Percentiles rank a stretch among this genome's conserved stretches.
These are phyloP conservation scores for Morone chrysops DNA, from an alignment of 2,113 vertebrate genomes.

Conservation along the genomic window DNA sequence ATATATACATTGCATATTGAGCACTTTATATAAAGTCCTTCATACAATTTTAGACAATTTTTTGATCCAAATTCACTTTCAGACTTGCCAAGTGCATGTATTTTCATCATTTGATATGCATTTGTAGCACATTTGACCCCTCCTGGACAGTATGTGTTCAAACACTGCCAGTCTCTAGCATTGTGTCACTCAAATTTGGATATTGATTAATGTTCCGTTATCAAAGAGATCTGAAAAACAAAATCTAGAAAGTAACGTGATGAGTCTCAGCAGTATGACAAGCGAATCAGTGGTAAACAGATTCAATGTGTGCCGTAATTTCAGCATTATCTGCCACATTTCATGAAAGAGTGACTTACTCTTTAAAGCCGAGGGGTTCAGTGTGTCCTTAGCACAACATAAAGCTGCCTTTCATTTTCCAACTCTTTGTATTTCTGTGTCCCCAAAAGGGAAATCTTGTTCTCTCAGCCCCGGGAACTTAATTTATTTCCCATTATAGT, in stretches of 20 bases:
- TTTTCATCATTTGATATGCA: no score
- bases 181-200: neutral
- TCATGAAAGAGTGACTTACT: constrained; percentile 6
- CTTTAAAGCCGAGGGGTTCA: constrained; percentile 17
- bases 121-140: no score
- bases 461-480: constrained; percentile 54
- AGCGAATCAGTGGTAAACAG: neutral
- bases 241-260: neutral
- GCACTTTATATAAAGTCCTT: no score
- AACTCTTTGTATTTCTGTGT: constrained; percentile 48
- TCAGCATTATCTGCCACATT: constrained; percentile 21
- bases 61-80: no score
- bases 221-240: neutral
- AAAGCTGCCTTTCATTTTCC: constrained; percentile 65
- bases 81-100: no score
- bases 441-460: constrained; percentile 48
- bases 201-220: neutral
- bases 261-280: neutral
- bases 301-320: neutral
- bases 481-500: constrained; percentile 67
- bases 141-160: no score
- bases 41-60: no score
- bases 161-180: neutral
- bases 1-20: no score
- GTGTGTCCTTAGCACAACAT: constrained; percentile 39